These are phyloP conservation scores for Eretmocerus hayati DNA, from an alignment of 2,888 invertebrate species.

Conservation along the genomic window DNA sequence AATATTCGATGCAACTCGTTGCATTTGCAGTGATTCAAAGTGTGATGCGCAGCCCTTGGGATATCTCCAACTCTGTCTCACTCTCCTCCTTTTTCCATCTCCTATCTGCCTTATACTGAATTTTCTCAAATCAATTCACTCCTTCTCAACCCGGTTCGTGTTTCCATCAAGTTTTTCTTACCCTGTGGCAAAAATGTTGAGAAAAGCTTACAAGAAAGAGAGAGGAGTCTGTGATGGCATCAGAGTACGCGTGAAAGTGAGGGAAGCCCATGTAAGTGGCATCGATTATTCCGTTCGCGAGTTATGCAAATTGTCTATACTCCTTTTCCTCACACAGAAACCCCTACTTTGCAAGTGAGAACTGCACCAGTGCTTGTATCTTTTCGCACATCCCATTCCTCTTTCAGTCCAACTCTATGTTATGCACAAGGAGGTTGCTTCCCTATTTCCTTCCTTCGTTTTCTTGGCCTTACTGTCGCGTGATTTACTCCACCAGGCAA, in stretches of 20 bases:
- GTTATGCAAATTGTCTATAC: conserved; percentile 37
- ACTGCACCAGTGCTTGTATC: too few relatives aligned
- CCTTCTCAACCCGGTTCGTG: neutral
- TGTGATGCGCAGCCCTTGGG: neutral
- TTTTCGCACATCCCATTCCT: too few relatives aligned
- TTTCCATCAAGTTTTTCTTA: neutral
- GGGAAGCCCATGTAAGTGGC: conserved; percentile 29
- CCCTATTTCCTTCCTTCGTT: conserved; percentile 4
- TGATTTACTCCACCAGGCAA: conserved; percentile 30
- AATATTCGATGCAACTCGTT: conserved; percentile 16
- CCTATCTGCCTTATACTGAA: too few relatives aligned
- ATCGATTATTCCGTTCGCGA: conserved; percentile 41
- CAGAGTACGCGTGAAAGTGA: neutral
- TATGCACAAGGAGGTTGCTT: too few relatives aligned
- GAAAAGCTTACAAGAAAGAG: neutral
- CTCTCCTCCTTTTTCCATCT: neutral
- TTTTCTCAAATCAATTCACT: too few relatives aligned
- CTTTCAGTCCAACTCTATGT: too few relatives aligned
- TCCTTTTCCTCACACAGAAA: conserved; percentile 1
- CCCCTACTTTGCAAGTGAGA: neutral
- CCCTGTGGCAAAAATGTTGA: neutral
- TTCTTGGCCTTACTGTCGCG: conserved; percentile 26
- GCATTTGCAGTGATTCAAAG: conserved; percentile 11
- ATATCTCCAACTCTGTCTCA: too few relatives aligned
- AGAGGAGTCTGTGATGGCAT: neutral